A percentile compares a stretch with the other conserved stretches of the same genome.
These are phyloP conservation scores for Hipparchia sbordonii DNA, from an alignment of 2,888 invertebrate species.

Conservation along the genomic window DNA sequence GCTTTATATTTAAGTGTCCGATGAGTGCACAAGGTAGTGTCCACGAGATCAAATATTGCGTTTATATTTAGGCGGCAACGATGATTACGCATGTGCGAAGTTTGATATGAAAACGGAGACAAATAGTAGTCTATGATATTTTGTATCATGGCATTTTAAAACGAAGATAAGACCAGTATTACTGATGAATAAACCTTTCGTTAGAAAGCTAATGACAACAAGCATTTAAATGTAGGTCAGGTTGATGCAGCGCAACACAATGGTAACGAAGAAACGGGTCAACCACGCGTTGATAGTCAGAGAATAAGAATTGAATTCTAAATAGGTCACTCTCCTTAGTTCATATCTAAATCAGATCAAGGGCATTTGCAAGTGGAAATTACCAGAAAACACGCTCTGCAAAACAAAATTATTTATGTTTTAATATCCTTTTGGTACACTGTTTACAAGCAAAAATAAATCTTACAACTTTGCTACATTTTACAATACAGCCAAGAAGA, in stretches of 20 bases:
- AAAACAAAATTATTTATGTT: neutral
- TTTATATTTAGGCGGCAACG: constrained; percentile 74
- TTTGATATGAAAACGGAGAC: constrained; percentile 22
- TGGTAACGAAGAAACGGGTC: constrained; percentile 19
- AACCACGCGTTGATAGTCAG: constrained; percentile 16
- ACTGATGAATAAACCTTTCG: neutral
- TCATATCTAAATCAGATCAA: constrained; percentile 53
- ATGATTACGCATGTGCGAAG: constrained; percentile 52
- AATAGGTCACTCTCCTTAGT: constrained; percentile 56
- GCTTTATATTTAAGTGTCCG: constrained; percentile 79
- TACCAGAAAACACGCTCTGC: neutral
- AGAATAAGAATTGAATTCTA: constrained; percentile 43
- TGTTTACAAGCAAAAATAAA: neutral
- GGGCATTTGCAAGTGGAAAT: constrained; percentile 31
- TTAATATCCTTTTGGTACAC: neutral
- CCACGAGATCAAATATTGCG: constrained; percentile 63
- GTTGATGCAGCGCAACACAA: constrained; percentile 5
- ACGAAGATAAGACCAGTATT: neutral
- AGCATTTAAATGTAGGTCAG: constrained; percentile 24
- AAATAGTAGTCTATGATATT: neutral
- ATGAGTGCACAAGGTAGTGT: constrained; percentile 73
- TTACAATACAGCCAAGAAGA: too few relatives aligned
- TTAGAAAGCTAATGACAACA: constrained; percentile 7
- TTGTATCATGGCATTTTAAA: neutral
- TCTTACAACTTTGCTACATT: neutral